phyloP scores from a whole-genome alignment of 1,140 invertebrate species.

The Ruditapes philippinarum region DNA sequence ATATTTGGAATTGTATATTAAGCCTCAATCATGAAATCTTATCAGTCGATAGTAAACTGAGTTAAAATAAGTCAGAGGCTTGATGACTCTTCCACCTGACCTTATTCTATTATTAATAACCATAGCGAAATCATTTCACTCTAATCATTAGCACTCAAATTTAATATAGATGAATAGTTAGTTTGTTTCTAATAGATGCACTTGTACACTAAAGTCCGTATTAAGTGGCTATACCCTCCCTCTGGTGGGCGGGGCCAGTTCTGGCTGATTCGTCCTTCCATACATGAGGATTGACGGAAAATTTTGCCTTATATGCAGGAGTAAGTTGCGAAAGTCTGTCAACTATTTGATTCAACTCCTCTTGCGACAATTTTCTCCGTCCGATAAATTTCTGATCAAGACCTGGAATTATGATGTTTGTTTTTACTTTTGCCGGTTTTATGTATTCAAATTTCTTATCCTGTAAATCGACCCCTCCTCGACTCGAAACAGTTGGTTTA shows the following conservation, averaged over 20 bases:
- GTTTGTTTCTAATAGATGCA: too few relatives aligned
- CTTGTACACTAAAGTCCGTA: too few relatives aligned
- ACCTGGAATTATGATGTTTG: conserved; percentile 75
- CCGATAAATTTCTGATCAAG: conserved; percentile 76
- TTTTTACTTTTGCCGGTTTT: conserved; percentile 69
- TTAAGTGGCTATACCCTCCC: conserved; percentile 39
- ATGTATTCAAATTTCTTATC: conserved; percentile 78
- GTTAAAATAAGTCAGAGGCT: too few relatives aligned
- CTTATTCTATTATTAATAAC: too few relatives aligned
- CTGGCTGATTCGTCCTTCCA: conserved; percentile 76
- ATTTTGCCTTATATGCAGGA: conserved; percentile 81
- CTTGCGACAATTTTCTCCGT: conserved; percentile 67
- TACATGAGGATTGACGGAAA: conserved; percentile 75
- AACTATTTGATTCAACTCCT: conserved; percentile 76
- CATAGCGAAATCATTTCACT: too few relatives aligned
- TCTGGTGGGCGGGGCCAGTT: conserved; percentile 70
- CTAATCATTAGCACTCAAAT: too few relatives aligned
- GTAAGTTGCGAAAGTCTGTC: conserved; percentile 76
- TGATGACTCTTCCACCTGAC: too few relatives aligned
- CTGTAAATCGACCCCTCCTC: conserved; percentile 70
- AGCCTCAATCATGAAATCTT: too few relatives aligned
- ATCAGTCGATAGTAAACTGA: too few relatives aligned
- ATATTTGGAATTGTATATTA: too few relatives aligned
- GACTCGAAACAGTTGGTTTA: conserved; percentile 75
- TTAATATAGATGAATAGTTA: too few relatives aligned